phyloP scores from a whole-genome alignment of 2,797 vertebrate genomes.

The Oceanodroma leucorhoa region DNA sequence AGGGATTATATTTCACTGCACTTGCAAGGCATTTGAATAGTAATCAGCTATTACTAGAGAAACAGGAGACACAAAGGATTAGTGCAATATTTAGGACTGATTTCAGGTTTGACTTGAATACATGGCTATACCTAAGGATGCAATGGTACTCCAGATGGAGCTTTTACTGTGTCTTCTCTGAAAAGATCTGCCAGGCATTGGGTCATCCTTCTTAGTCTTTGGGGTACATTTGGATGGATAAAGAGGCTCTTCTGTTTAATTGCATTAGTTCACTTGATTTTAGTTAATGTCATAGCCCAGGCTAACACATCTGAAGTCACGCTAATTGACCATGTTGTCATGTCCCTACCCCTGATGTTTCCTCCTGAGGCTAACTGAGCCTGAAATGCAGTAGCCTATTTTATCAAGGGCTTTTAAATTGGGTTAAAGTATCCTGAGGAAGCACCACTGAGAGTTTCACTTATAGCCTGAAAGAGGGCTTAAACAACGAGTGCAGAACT shows the following conservation, averaged over 20 bases:
- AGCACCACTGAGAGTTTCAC: neutral
- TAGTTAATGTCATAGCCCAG: neutral
- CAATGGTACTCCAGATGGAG: neutral
- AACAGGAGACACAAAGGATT: neutral
- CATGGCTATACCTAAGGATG: neutral
- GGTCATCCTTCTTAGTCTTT: neutral
- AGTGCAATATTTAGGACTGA: neutral
- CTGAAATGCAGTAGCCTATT: conserved; percentile 2
- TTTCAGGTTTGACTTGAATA: neutral
- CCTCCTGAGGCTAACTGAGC: conserved; percentile 1
- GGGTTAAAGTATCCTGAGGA: neutral
- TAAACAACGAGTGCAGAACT: neutral
- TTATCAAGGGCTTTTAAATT: conserved; percentile 25
- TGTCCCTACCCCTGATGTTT: neutral
- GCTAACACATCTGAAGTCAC: neutral
- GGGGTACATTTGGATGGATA: neutral
- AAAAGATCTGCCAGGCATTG: neutral
- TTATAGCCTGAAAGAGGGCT: neutral
- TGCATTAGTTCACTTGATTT: conserved; percentile 1
- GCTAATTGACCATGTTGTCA: conserved; percentile 21
- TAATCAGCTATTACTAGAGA: neutral
- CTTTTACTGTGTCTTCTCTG: neutral
- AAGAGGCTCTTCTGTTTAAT: neutral
- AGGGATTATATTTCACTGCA: neutral
- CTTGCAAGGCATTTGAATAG: neutral